Conservation (phyloP, 2,888 invertebrate genomes). For the Ceriagrion tenellum region DNA sequence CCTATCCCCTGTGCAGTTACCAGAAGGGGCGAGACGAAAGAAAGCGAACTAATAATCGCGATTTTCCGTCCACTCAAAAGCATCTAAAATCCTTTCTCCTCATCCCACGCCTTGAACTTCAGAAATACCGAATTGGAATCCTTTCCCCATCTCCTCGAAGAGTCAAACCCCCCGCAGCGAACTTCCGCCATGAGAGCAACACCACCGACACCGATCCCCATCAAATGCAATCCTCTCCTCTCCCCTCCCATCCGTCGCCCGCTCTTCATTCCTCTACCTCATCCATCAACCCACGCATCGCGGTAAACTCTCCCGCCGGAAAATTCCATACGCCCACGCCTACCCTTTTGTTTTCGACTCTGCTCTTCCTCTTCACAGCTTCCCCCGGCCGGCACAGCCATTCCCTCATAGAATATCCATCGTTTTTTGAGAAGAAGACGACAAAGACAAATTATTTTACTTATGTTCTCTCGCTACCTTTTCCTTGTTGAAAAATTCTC, state of each 20-base stretch:
- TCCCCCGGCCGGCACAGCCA: background rate
- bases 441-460: background rate
- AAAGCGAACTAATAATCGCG: background rate
- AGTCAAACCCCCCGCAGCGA: background rate
- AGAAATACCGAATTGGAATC: background rate
- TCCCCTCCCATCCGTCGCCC: background rate
- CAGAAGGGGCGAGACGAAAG: too few species aligned
- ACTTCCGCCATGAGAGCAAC: background rate
- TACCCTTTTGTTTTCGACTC: background rate
- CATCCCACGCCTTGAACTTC: background rate
- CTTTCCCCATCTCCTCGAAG: background rate
- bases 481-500: background rate
- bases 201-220: background rate
- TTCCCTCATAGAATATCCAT: background rate
- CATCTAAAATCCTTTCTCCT: too few species aligned
- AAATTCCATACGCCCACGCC: background rate
- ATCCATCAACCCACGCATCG: background rate
- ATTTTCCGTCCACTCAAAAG: too few species aligned
- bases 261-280: background rate
- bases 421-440: too few species aligned
- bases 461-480: background rate
- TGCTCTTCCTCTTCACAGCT: background rate
- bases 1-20: too few species aligned
- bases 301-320: background rate
- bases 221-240: background rate